A percentile compares a stretch with the other conserved stretches of the same genome.
These are phyloP conservation scores for Drosophila borborema DNA, from an alignment of 2,888 invertebrate genomes.

Conservation along the genomic window DNA sequence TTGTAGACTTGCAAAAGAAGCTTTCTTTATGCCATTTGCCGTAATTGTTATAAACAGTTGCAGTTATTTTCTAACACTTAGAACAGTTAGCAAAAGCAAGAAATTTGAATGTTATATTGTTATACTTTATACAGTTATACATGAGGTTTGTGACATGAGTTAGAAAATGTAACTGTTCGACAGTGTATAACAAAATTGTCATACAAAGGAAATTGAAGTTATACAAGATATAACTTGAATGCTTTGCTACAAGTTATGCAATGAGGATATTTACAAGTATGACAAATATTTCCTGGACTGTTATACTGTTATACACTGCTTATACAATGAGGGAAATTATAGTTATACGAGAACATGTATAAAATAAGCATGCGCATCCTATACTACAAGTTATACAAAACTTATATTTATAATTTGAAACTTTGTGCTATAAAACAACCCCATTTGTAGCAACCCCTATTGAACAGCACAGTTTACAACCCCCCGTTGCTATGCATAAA, in stretches of 20 bases:
- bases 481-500: background rate
- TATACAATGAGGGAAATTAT: background rate
- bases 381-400: background rate
- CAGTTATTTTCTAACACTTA: too few relatives aligned
- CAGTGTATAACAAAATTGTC: background rate
- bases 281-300: background rate
- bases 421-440: background rate
- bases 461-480: slow-evolving; percentile 14
- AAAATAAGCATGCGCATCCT: background rate
- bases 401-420: background rate
- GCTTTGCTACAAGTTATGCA: background rate
- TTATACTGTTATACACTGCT: slow-evolving; percentile 5
- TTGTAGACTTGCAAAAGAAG: background rate
- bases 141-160: background rate
- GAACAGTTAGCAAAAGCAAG: too few relatives aligned
- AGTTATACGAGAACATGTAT: background rate
- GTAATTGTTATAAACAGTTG: too few relatives aligned
- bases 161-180: background rate
- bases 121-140: background rate
- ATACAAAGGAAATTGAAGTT: background rate
- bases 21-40: slow-evolving; percentile 22
- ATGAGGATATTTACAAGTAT: background rate
- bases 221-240: background rate
- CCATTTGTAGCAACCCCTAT: slow-evolving; percentile 1
- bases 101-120: background rate